Evolutionary conservation across 2,797 vertebrate genomes (phyloP).

Genomic region (Yasuhikotakia modesta): DNA sequence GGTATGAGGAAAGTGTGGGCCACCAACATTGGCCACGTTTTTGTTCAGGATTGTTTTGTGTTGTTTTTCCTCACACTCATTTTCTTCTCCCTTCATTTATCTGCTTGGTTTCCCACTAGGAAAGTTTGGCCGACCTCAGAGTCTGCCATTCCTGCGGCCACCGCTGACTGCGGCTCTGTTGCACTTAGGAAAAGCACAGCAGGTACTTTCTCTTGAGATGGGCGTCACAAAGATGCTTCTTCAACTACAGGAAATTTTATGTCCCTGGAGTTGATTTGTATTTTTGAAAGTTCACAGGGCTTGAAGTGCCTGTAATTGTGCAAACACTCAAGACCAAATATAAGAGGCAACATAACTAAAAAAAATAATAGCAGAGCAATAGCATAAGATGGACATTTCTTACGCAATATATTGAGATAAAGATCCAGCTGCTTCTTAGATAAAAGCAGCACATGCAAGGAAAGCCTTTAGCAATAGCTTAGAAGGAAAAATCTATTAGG

Average conservation of each 20-base stretch:
- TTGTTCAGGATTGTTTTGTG: neutral
- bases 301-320: neutral
- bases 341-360: too few relatives aligned
- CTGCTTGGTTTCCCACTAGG: slow-evolving; percentile 61
- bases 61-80: slow-evolving; percentile 7
- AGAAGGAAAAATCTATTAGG: neutral
- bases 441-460: too few relatives aligned
- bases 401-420: neutral
- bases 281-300: neutral
- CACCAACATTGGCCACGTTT: neutral
- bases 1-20: slow-evolving; percentile 59
- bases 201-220: slow-evolving; percentile 73
- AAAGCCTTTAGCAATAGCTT: too few relatives aligned
- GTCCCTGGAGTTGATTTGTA: neutral
- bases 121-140: slow-evolving; percentile 75
- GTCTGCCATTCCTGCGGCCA: slow-evolving; percentile 80
- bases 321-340: neutral
- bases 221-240: neutral
- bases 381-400: too few relatives aligned
- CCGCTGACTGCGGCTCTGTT: slow-evolving; percentile 86
- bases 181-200: slow-evolving; percentile 90
- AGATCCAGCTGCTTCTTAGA: neutral
- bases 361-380: too few relatives aligned
- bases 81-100: slow-evolving; percentile 30
- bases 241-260: neutral